Percentiles rank a stretch among this genome's conserved stretches.
Conservation (phyloP, 2,888 invertebrate genomes). For the Imbricaverruca yamaguchii region DNA sequence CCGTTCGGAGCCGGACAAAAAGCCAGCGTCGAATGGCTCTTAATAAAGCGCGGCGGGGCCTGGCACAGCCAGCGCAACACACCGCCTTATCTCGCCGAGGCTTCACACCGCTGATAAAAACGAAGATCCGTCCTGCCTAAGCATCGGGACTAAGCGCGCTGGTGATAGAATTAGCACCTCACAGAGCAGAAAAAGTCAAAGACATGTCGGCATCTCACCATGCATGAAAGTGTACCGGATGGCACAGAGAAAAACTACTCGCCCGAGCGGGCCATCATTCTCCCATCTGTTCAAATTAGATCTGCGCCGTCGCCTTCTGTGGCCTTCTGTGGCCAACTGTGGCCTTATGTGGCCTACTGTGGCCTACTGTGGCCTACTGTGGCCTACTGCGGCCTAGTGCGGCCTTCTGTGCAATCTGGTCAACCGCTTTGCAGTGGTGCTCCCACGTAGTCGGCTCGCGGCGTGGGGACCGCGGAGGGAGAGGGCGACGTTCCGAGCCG, state of each 20-base stretch:
- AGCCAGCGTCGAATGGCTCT: background rate
- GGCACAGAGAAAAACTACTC: background rate
- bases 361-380: too few species aligned
- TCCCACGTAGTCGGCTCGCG: too few species aligned
- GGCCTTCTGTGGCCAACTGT: too few species aligned
- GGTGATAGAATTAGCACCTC: conserved; percentile 13
- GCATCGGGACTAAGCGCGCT: background rate
- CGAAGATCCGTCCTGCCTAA: background rate
- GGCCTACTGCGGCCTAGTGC: too few species aligned
- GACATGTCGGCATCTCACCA: background rate
- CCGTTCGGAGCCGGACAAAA: background rate
- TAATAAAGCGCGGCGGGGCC: background rate
- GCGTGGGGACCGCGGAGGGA: too few species aligned
- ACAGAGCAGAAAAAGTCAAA: background rate
- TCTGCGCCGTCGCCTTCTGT: too few species aligned
- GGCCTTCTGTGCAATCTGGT: too few species aligned
- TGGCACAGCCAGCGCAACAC: background rate
- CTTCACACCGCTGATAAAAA: background rate
- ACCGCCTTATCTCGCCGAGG: background rate
- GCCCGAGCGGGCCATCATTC: too few species aligned
- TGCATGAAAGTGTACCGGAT: background rate
- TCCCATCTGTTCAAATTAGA: too few species aligned
- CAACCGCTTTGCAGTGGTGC: too few species aligned
- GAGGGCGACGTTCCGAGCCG: too few species aligned
- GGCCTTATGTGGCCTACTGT: too few species aligned